These are phyloP conservation scores for Ibycter americanus DNA, from an alignment of 2,797 vertebrate genomes.

Conservation along the genomic window DNA sequence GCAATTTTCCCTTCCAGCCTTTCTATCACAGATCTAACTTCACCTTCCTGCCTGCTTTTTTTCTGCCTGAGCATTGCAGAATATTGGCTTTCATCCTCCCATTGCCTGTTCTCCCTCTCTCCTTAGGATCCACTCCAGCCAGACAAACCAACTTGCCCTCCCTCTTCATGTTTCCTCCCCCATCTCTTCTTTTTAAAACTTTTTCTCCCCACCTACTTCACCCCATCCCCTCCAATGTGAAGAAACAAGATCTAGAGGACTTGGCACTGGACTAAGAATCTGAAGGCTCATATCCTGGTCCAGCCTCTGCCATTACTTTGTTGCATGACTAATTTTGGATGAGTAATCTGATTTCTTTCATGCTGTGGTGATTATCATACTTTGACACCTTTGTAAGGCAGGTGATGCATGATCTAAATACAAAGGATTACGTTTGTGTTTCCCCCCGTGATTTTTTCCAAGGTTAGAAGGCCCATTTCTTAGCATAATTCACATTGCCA, in stretches of 20 bases:
- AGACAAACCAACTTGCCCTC: neutral
- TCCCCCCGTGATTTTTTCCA: neutral
- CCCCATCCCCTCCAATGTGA: neutral
- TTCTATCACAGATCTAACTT: neutral
- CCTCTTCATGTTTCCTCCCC: neutral
- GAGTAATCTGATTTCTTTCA: neutral
- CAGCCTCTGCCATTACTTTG: neutral
- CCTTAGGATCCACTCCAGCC: neutral
- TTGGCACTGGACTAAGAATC: neutral
- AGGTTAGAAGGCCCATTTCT: neutral
- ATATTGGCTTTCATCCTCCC: neutral
- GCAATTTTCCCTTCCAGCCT: neutral
- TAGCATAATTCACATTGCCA: neutral
- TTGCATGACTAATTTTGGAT: neutral
- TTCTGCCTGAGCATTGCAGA: neutral
- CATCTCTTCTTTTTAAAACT: rapidly evolving
- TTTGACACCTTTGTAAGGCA: neutral
- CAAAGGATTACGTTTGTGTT: neutral
- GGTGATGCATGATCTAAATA: neutral
- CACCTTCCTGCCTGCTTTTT: neutral
- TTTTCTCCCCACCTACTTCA: neutral
- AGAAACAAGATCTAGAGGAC: neutral
- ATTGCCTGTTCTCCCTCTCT: neutral
- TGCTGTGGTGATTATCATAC: neutral
- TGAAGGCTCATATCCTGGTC: neutral